Evolutionary conservation across 2,797 vertebrate species (phyloP), one percentile per base, ranked within the genome.

Genomic region (Sebastes minor): DNA sequence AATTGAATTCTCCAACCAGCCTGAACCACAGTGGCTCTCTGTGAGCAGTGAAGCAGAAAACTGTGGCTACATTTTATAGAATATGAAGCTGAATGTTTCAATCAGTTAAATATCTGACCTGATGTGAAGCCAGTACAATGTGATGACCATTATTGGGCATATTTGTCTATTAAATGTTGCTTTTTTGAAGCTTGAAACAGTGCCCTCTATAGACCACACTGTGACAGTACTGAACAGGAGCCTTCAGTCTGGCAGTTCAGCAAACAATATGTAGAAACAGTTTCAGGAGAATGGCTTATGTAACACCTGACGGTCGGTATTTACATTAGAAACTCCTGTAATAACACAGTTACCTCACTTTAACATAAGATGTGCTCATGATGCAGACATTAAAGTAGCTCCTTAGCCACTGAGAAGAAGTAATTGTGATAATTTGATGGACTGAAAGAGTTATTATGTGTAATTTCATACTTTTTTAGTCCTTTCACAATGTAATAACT

Each of bases 141-240:
- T 76, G 57, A 38, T 68, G 72, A 42, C 57, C 55, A 74, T 78
- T 72, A 78, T 7, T 61, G 49, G 35, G 6, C 42, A 32, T 60
- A 23, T 67, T 57, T n/a, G 73, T 75, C 49, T 60, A 28, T 78
- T 80, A 56, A 72, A 46, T 68, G 52, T 62, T 20, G 71, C 23
- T 53, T 25, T 59, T 56, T 55, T 78, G 32, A 71, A 63, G 78
- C 35, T 86, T 80, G 81, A 93, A 92, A 92, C 88, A 91, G 86
- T 89, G 93, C 91, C 93, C 93, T 91, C 94, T 90, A 71, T 87
- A 79, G 93, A 85, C 68, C 71, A 71, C 30, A 55, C 4, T 23
- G 28, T 67, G 67, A 1, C 74, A 82, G 46, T 62, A 28, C 56
- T 55, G n/a, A 59, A 49, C 27, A 35, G 22, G 10, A 22, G 5